Evolutionary conservation across 2,113 vertebrate species (phyloP).

Genomic region (Chaetops frenatus): DNA sequence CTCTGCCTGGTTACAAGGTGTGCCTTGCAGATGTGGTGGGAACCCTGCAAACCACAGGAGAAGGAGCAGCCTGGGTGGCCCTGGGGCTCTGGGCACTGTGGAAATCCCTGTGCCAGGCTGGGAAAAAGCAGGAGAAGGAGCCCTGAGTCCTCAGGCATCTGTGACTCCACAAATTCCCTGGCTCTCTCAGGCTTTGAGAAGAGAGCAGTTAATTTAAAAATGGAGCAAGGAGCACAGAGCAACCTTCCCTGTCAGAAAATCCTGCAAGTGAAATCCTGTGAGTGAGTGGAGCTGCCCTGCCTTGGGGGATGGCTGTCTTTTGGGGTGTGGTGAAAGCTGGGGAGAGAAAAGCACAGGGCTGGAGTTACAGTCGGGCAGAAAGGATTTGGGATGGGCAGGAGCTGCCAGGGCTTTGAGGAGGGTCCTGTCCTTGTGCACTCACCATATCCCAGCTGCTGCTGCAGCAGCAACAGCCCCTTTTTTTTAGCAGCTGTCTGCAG

Average conservation of each 20-base stretch:
- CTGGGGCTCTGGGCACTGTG: not conserved
- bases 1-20: not conserved
- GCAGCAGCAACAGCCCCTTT: not conserved
- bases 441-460: not conserved
- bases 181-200: not conserved
- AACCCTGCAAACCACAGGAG: not conserved
- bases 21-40: not conserved
- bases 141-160: not conserved
- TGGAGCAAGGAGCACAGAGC: not conserved
- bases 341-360: accelerated
- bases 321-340: not conserved
- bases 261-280: not conserved
- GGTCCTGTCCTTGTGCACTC: not conserved
- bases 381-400: not conserved
- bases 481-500: not conserved
- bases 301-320: not conserved
- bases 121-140: not conserved
- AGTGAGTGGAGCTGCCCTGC: not conserved
- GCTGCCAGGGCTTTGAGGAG: not conserved
- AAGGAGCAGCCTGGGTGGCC: not conserved
- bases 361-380: accelerated
- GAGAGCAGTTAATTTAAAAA: not conserved
- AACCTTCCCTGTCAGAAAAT: not conserved
- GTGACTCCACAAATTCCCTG: accelerated
- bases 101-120: not conserved